These are phyloP conservation scores for Triops longicaudatus DNA, from an alignment of 1,140 invertebrate species.

Conservation along the genomic window DNA sequence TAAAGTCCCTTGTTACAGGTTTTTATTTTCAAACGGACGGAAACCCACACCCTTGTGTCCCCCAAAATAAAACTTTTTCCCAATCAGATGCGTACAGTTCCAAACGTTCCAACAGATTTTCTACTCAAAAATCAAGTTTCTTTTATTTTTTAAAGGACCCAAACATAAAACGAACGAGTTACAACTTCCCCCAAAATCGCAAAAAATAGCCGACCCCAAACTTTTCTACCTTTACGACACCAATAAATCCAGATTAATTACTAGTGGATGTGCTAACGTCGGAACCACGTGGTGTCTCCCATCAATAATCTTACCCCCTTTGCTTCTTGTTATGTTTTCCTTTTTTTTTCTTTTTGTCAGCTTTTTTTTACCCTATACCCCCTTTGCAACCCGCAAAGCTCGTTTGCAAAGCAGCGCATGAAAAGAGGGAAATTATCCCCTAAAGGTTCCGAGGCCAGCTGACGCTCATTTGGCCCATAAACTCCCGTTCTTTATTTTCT, in stretches of 20 bases:
- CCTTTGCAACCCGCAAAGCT: neutral
- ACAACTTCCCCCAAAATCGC: neutral
- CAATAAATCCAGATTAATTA: slow-evolving; percentile 16
- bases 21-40: slow-evolving; percentile 5
- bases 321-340: slow-evolving; percentile 5
- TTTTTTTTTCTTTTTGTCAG: neutral
- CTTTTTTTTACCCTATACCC: neutral
- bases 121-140: neutral
- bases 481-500: neutral
- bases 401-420: slow-evolving; percentile 5
- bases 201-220: neutral
- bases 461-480: slow-evolving; percentile 11
- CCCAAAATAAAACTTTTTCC: neutral
- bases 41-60: neutral
- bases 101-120: neutral
- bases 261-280: slow-evolving; percentile 11
- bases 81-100: neutral
- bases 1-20: slow-evolving; percentile 11
- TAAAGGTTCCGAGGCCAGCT: neutral
- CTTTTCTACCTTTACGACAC: slow-evolving; percentile 4
- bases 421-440: neutral
- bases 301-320: slow-evolving; percentile 12
- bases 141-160: neutral
- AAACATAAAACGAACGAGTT: slow-evolving; percentile 5
- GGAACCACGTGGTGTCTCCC: slow-evolving; percentile 9